A percentile compares a stretch with the other conserved stretches of the same genome.
These are phyloP conservation scores for Callithrix jacchus DNA, from an alignment of 2,113 vertebrate species.

Conservation along the genomic window DNA sequence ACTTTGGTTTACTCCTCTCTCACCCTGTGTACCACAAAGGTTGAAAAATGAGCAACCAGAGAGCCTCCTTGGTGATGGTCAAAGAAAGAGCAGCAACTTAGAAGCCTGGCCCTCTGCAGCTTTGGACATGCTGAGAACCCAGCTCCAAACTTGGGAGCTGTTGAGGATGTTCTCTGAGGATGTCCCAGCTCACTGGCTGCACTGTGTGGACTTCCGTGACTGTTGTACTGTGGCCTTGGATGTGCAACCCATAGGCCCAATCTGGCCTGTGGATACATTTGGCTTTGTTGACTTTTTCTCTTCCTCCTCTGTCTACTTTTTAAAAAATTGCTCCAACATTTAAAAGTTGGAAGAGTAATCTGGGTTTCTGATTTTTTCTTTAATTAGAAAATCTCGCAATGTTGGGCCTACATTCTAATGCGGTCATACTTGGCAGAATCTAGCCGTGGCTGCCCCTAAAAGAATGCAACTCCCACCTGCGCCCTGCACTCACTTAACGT, in stretches of 20 bases:
- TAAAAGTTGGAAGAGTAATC: constrained; percentile 26
- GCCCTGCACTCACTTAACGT: background rate
- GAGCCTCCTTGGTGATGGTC: background rate
- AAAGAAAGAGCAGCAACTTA: background rate
- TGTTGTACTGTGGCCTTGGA: background rate
- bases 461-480: background rate
- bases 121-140: background rate
- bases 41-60: background rate
- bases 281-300: background rate
- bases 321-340: background rate
- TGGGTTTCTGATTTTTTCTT: background rate
- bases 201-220: background rate
- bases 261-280: background rate
- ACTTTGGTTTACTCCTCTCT: background rate
- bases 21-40: background rate
- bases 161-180: background rate
- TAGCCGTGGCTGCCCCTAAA: background rate
- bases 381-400: constrained; percentile 3
- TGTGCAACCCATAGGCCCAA: background rate
- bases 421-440: constrained; percentile 13
- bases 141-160: background rate
- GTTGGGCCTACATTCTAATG: background rate
- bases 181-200: background rate
- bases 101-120: background rate
- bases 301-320: background rate